Evolutionary conservation across 2,797 vertebrate species (phyloP).

Genomic region (Coregonus ussuriensis): DNA sequence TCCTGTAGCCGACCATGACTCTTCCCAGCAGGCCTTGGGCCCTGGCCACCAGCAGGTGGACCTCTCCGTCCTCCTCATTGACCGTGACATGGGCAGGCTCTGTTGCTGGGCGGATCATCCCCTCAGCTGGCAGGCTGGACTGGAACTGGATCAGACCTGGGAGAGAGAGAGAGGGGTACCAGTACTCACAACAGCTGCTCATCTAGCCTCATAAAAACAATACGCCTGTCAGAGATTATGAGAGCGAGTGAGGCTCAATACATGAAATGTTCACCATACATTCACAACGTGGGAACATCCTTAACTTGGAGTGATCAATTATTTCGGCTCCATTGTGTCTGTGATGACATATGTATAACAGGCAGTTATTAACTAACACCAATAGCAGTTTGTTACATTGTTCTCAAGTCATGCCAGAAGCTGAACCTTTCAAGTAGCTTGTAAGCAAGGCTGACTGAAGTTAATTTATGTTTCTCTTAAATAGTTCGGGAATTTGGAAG

Average conservation of each 20-base stretch:
- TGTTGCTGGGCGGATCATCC: conserved; percentile 74
- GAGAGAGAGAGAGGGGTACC: not conserved
- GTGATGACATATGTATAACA: too few relatives aligned
- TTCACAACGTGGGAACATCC: not conserved
- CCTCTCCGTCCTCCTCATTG: conserved; percentile 84
- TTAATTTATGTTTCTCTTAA: too few relatives aligned
- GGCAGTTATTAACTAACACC: too few relatives aligned
- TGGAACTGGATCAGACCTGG: conserved; percentile 94
- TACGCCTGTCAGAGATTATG: too few relatives aligned
- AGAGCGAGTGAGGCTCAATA: not conserved
- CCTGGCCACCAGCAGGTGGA: conserved; percentile 82
- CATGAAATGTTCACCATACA: not conserved
- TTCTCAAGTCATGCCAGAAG: too few relatives aligned
- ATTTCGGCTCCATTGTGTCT: too few relatives aligned
- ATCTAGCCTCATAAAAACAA: conserved; percentile 1
- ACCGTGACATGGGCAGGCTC: conserved; percentile 77
- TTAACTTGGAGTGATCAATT: too few relatives aligned
- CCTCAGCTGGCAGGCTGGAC: conserved; percentile 70
- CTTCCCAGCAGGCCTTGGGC: conserved; percentile 91
- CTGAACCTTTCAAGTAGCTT: too few relatives aligned
- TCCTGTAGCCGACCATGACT: conserved; percentile 86
- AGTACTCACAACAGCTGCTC: not conserved
- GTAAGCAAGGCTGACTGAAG: too few relatives aligned
- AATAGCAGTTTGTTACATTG: too few relatives aligned
- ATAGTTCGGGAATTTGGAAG: too few relatives aligned